Evolutionary conservation across 1,140 invertebrate genomes (phyloP).

Genomic region (Heliothis virescens): DNA sequence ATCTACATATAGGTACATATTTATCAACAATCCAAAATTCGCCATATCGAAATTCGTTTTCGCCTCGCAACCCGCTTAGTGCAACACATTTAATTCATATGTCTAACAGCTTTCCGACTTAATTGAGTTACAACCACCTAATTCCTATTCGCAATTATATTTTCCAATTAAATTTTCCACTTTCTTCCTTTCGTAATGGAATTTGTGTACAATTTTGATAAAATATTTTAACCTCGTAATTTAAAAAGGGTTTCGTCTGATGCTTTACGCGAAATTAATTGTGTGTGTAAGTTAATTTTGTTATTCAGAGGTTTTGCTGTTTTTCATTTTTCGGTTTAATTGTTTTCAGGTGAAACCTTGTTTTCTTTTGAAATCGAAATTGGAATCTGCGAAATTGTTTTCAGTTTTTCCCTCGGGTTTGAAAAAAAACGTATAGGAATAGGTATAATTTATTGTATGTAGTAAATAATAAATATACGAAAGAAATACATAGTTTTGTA

Average conservation of each 20-base stretch:
- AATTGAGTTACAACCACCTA: conserved; percentile 57
- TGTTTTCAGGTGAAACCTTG: not conserved
- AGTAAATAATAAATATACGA: too few species aligned
- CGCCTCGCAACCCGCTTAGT: conserved; percentile 10
- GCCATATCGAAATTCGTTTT: conserved; percentile 8
- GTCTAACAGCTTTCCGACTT: conserved; percentile 45
- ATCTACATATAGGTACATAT: not conserved
- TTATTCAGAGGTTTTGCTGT: not conserved
- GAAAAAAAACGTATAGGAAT: too few species aligned
- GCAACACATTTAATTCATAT: conserved; percentile 50
- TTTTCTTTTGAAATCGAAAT: too few species aligned
- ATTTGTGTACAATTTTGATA: conserved; percentile 43
- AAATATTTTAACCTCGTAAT: conserved; percentile 41
- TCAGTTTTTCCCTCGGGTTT: too few species aligned
- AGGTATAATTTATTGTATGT: too few species aligned
- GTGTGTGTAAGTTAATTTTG: conserved; percentile 16
- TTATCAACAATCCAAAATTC: not conserved
- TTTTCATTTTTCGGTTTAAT: not conserved
- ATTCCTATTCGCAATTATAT: conserved; percentile 58
- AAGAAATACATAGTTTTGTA: too few species aligned
- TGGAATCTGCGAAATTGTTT: too few species aligned
- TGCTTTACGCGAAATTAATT: conserved; percentile 27
- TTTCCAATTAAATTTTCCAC: conserved; percentile 61
- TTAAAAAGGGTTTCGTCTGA: conserved; percentile 43
- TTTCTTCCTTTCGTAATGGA: conserved; percentile 58